Percentiles rank a stretch among this genome's conserved stretches.
phyloP scores from a whole-genome alignment of 2,113 vertebrate genomes.

The Panthera leo region DNA sequence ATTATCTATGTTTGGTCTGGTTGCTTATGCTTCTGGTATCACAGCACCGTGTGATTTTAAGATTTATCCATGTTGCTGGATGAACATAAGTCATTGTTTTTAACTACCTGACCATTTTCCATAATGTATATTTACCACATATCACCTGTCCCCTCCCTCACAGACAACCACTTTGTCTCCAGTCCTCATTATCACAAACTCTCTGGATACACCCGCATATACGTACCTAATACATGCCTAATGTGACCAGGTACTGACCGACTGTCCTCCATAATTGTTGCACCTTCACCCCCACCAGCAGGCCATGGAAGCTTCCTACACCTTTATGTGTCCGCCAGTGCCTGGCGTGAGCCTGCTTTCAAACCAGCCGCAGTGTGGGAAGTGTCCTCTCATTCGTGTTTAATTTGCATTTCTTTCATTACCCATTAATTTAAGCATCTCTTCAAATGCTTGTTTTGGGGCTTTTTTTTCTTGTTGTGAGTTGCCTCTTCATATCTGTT shows the following conservation, averaged over 20 bases:
- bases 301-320: not conserved
- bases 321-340: not conserved
- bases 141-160: not conserved
- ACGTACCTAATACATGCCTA: not conserved
- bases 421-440: not conserved
- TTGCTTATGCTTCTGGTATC: not conserved
- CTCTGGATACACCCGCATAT: no score
- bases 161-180: not conserved
- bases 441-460: not conserved
- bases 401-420: conserved; percentile 15
- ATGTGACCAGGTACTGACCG: not conserved
- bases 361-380: not conserved
- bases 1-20: not conserved
- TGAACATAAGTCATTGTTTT: not conserved
- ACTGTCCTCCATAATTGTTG: not conserved
- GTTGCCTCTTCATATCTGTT: not conserved
- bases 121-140: not conserved
- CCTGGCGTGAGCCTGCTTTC: not conserved
- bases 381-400: not conserved
- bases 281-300: not conserved
- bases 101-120: not conserved
- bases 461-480: not conserved
- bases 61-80: not conserved
- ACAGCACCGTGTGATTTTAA: not conserved
- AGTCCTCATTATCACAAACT: not conserved